phyloP scores from a whole-genome alignment of 2,113 vertebrate genomes.

The Andinoacara biseriatus region DNA sequence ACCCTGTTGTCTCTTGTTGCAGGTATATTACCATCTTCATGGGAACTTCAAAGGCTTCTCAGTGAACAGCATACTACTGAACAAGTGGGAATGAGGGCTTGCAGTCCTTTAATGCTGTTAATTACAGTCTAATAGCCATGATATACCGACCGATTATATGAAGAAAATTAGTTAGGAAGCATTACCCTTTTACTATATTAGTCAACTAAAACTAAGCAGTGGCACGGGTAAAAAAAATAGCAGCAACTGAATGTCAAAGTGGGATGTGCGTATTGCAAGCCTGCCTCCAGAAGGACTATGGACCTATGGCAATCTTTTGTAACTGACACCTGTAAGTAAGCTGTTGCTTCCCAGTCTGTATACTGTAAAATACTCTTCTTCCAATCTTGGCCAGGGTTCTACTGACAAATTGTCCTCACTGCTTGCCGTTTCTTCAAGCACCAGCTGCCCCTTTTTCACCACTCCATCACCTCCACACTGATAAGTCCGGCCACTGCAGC shows the following conservation, averaged over 20 bases:
- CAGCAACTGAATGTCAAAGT: background rate
- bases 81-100: background rate
- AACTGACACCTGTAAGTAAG: background rate
- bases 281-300: background rate
- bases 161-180: background rate
- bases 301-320: background rate
- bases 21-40: constrained; percentile 46
- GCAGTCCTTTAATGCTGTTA: constrained; percentile 10
- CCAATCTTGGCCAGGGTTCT: constrained; percentile 1
- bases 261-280: background rate
- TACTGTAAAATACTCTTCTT: background rate
- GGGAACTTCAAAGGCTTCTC: constrained; percentile 53
- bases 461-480: background rate
- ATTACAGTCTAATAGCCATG: background rate
- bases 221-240: background rate
- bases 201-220: background rate
- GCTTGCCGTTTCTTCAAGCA: background rate
- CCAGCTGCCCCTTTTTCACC: constrained; percentile 30
- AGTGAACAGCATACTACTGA: constrained; percentile 2
- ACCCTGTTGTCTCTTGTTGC: constrained; percentile 19
- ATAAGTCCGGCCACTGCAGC: constrained; percentile 14
- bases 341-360: background rate
- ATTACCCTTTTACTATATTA: background rate
- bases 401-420: constrained; percentile 1
- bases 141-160: background rate